Evolutionary conservation across 1,140 invertebrate species (phyloP), one percentile per base, ranked within the genome.

Genomic region (Zaprionus ornatus): DNA sequence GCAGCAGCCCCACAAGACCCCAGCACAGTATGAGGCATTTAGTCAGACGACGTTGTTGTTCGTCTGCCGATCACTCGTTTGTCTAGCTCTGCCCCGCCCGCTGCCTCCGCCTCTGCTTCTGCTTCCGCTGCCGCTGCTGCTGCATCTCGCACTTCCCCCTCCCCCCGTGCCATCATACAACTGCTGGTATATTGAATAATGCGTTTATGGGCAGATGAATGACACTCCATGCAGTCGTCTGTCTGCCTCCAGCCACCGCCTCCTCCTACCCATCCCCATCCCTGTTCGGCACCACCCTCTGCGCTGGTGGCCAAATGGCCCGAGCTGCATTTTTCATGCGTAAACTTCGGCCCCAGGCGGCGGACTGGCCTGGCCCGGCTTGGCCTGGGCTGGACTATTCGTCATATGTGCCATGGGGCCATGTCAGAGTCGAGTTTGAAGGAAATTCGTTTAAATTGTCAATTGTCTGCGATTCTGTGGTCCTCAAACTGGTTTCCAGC

Each of bases 391-490:
- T 50, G 45, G 60, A 80, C 84, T 88, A 87, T 88, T 87, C 84
- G 84, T 87, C 84, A 87, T 87, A 84, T 87, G 77, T 81, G 84
- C 65, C 67, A 45, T 17, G 78, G 54, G 64, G 84, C 83, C 71
- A 88, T 84, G 80, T 87, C 84, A 87, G 84, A 68, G 77, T 48
- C 73, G 77, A 75, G 78, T 87, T 87, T 88, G 84, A 88, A 87
- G 80, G 84, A 87, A 87, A 87, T 87, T 87, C 84, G 80, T 87
- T 87, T 88, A 87, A 87, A 90, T 88, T 87, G 84, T 87, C 85
- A 87, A 87, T 87, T 87, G 77, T 87, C 85, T 88, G 80, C 77
- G 72, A 85, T 79, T 79, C 65, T 59, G 74, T 69, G 74, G 57
- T 73, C 65, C 72, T 73, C 29, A 52, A 87, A 87, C 84, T 81